Conservation (phyloP, 2,113 vertebrate genomes). For the Rhinolophus sinicus region DNA sequence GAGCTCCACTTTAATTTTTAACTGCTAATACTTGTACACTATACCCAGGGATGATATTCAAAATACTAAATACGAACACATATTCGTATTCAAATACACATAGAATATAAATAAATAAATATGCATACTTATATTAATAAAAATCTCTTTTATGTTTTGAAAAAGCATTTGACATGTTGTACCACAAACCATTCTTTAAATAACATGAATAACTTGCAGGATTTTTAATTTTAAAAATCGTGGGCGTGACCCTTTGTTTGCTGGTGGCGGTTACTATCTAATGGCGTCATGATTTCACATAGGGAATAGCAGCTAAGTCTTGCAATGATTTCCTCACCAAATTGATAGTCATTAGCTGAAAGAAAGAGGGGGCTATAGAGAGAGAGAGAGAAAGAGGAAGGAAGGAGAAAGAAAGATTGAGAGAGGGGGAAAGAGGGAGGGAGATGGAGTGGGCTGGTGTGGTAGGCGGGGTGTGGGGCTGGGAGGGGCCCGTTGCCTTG, state of each 20-base stretch:
- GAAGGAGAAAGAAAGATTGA: too few relatives aligned
- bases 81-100: too few relatives aligned
- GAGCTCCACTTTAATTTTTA: background rate
- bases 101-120: background rate
- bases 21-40: background rate
- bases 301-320: background rate
- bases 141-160: background rate
- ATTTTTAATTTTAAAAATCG: background rate
- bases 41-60: background rate
- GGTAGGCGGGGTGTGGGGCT: background rate
- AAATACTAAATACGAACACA: background rate
- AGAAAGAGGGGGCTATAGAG: rapidly evolving
- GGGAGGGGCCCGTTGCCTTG: background rate
- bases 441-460: background rate
- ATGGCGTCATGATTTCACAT: background rate
- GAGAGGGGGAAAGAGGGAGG: too few relatives aligned
- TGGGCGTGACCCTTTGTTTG: background rate
- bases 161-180: background rate
- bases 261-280: background rate
- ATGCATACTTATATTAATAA: background rate
- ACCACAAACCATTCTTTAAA: background rate
- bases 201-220: background rate
- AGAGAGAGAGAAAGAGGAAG: too few relatives aligned
- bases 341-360: background rate
- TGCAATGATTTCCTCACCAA: background rate